Evolutionary conservation across 2,797 vertebrate genomes (phyloP).

Genomic region (Cottoperca gobio): DNA sequence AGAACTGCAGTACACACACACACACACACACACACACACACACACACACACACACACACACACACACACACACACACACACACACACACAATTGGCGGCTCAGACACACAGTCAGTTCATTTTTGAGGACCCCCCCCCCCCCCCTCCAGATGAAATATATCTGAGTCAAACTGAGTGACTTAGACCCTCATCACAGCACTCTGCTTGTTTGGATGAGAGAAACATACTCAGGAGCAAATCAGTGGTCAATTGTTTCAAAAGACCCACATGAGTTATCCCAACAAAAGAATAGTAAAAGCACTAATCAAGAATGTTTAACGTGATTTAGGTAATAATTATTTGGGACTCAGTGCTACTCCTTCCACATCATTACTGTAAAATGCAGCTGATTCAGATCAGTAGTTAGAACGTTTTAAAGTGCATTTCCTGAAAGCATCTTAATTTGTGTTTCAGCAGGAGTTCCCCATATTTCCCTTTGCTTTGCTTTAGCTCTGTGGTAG

Average conservation of each 20-base stretch:
- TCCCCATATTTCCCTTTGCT: neutral
- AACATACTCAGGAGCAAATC: neutral
- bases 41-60: constrained; percentile 9
- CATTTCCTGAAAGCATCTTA: neutral
- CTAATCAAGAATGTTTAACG: neutral
- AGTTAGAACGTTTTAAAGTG: neutral
- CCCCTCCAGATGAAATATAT: constrained; percentile 28
- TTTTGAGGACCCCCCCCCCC: constrained; percentile 19
- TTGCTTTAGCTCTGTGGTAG: neutral
- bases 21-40: neutral
- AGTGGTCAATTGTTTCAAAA: neutral
- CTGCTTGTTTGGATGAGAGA: constrained; percentile 9
- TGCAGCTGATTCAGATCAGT: neutral
- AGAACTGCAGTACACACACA: constrained; percentile 1
- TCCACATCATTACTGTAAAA: neutral
- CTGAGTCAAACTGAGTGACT: constrained; percentile 11
- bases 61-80: constrained; percentile 16
- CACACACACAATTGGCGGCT: constrained; percentile 26
- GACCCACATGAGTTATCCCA: neutral
- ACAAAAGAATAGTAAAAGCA: neutral
- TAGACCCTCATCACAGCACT: constrained; percentile 13
- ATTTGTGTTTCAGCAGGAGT: neutral
- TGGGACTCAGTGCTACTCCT: neutral
- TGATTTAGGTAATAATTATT: neutral
- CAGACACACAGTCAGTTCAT: constrained; percentile 50